These are phyloP conservation scores for Ormia ochracea DNA, from an alignment of 2,888 invertebrate genomes.

Conservation along the genomic window DNA sequence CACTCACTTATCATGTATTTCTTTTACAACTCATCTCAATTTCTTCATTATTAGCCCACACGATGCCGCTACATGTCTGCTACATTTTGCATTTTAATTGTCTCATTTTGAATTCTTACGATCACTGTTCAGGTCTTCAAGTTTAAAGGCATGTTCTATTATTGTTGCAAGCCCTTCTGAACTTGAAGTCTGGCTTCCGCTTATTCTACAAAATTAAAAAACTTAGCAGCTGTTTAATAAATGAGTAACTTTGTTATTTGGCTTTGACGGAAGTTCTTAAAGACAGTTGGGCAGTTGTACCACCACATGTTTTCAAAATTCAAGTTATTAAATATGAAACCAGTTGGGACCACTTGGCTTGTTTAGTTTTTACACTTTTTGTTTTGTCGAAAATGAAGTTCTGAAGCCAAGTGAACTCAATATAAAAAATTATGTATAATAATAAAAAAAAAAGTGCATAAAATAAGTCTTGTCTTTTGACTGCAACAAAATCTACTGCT, in stretches of 20 bases:
- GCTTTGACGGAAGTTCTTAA: background rate
- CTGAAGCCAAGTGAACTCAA: too few relatives aligned
- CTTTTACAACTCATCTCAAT: background rate
- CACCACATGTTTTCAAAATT: constrained; percentile 34
- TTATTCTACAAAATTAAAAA: constrained; percentile 10
- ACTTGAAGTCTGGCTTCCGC: constrained; percentile 37
- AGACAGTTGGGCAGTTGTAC: constrained; percentile 1
- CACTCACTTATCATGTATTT: background rate
- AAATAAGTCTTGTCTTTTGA: too few relatives aligned
- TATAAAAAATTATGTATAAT: too few relatives aligned
- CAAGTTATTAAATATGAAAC: constrained; percentile 23
- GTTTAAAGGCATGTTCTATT: background rate
- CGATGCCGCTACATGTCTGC: background rate
- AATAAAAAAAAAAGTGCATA: too few relatives aligned
- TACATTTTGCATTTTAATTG: background rate
- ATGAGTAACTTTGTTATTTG: background rate
- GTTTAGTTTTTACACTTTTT: background rate
- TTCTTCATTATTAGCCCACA: background rate
- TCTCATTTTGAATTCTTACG: background rate
- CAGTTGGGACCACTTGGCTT: constrained; percentile 9
- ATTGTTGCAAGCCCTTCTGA: constrained; percentile 16
- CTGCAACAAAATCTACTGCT: too few relatives aligned
- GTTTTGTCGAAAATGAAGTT: constrained; percentile 3
- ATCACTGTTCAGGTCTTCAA: constrained; percentile 9
- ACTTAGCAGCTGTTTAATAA: constrained; percentile 33